Evolutionary conservation across 1,140 invertebrate genomes (phyloP), one percentile per base, ranked within the genome.

Genomic region (Parasteatoda tepidariorum): DNA sequence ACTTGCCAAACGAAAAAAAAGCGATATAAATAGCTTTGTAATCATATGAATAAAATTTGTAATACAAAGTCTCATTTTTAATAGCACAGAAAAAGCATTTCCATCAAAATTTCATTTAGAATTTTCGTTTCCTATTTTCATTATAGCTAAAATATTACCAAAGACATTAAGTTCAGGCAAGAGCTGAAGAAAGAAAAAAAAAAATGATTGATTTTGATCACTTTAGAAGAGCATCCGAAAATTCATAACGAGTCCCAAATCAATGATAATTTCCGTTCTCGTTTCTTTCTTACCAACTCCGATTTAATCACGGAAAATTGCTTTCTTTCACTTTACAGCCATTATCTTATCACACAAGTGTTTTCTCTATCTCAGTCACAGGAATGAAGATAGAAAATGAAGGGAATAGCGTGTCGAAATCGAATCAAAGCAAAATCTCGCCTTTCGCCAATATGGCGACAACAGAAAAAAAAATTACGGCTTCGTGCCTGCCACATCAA

Each of bases 351-450:
- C 26, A 48, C 48, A n/a, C 26, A 1, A 15, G 9, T 26, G 57
- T n/a, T 59, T 59, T 15, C 57, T 5, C 7, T n/a, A 9, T 5
- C n/a, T 59, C 9, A 26, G 18, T 7, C 1, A n/a, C 5, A 59
- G 4, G 4, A 5, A n/a, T 9, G 55, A 5, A 59, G 55, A 59
- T 13, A 7, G 1, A 3, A n/a, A 66, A 30, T n/a, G n/a, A n/a
- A 15, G 4, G 28, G 30, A 48, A 41, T 75, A 62, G 73, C 73
- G 73, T 75, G 73, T 48, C 38, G 24, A 75, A 75, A 75, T 62
- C 73, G 28, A 75, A 75, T 59, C 73, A 75, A 75, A 33, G 28
- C 55, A 31, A 4, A 26, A 9, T 18, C 38, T 38, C 9, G 30
- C n/a, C 28, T 28, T 48, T 18, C 18, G 18, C 38, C 48, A 55